phyloP scores from a whole-genome alignment of 2,113 vertebrate genomes.

The Chauna torquata region DNA sequence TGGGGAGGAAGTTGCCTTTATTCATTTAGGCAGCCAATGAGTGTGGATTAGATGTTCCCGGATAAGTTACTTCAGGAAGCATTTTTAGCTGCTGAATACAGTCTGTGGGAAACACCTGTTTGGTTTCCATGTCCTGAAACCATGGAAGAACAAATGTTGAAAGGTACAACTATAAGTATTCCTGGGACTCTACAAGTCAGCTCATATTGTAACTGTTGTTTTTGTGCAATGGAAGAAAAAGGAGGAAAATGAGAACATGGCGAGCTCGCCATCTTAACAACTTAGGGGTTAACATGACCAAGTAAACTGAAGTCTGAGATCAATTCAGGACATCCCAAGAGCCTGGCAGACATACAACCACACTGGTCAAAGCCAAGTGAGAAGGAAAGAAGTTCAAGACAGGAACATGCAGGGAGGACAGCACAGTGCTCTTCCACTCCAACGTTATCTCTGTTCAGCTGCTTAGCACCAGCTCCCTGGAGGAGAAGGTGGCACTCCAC shows the following conservation, averaged over 20 bases:
- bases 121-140: background rate
- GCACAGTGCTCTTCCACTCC: background rate
- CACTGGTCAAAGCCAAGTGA: background rate
- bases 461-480: rapidly evolving
- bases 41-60: background rate
- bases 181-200: background rate
- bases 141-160: rapidly evolving
- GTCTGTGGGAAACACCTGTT: conserved; percentile 41
- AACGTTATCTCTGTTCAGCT: rapidly evolving
- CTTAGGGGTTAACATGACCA: rapidly evolving
- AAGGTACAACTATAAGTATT: rapidly evolving
- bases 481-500: background rate
- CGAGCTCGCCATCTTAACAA: background rate
- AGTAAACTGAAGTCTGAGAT: background rate
- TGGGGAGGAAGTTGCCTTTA: background rate
- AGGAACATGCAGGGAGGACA: background rate
- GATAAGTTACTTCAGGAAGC: conserved; percentile 12
- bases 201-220: rapidly evolving
- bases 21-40: background rate
- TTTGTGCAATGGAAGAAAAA: rapidly evolving
- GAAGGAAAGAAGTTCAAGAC: background rate
- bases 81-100: background rate
- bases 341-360: background rate
- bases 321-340: background rate
- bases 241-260: background rate